A percentile compares a stretch with the other conserved stretches of the same genome.
phyloP scores from a whole-genome alignment of 2,888 invertebrate species.

The Xestia sexstrigata region DNA sequence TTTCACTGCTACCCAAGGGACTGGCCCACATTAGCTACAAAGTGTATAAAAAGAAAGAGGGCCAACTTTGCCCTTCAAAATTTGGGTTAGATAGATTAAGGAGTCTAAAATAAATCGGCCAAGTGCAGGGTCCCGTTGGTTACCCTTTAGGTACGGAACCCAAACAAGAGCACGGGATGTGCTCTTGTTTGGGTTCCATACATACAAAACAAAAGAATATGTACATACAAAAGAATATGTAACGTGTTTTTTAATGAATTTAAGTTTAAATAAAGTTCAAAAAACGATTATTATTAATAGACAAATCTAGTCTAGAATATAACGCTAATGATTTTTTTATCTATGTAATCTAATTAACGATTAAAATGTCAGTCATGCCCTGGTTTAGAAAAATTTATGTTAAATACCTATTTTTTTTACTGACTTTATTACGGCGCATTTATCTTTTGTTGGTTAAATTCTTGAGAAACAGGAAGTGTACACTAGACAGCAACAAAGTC shows the following conservation, averaged over 20 bases:
- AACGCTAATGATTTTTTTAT: conserved; percentile 14
- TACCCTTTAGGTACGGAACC: not conserved
- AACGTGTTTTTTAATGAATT: not conserved
- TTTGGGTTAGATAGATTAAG: too few relatives aligned
- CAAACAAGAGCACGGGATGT: too few relatives aligned
- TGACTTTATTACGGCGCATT: not conserved
- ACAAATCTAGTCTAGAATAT: not conserved
- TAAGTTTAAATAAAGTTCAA: not conserved
- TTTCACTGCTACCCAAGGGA: not conserved
- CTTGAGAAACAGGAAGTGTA: conserved; percentile 2
- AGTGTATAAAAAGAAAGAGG: not conserved
- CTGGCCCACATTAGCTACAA: not conserved
- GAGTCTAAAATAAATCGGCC: too few relatives aligned
- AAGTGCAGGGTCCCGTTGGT: too few relatives aligned
- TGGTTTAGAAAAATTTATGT: conserved; percentile 13
- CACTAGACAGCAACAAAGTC: not conserved
- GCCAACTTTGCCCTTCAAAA: not conserved
- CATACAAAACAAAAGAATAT: too few relatives aligned
- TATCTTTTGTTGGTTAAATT: conserved; percentile 10
- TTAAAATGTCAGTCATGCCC: conserved; percentile 13
- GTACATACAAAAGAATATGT: not conserved
- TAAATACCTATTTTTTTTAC: conserved; percentile 2
- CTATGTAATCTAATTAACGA: conserved; percentile 11
- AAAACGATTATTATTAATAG: not conserved
- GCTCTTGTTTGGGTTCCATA: too few relatives aligned